Evolutionary conservation across 2,888 invertebrate genomes (phyloP).

Genomic region (Atethmia centrago): DNA sequence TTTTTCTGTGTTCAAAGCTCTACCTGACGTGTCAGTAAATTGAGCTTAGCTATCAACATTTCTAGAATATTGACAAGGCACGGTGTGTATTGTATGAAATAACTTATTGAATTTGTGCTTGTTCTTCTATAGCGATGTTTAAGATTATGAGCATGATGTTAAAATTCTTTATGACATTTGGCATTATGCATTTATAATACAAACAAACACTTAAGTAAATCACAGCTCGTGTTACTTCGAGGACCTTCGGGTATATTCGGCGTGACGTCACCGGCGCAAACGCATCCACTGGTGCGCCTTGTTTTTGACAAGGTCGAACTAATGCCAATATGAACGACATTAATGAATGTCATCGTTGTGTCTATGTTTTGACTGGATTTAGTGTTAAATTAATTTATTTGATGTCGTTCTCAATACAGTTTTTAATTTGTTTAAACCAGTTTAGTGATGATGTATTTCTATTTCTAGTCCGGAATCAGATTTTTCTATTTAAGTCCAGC

Average conservation of each 20-base stretch:
- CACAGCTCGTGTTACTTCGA: constrained; percentile 23
- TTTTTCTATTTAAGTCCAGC: background rate
- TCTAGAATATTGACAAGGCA: background rate
- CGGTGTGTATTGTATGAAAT: background rate
- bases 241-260: constrained; percentile 47
- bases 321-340: constrained; percentile 47
- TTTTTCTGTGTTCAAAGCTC: background rate
- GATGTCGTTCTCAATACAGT: background rate
- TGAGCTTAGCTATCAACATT: background rate
- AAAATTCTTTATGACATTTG: constrained; percentile 7
- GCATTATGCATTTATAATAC: constrained; percentile 4
- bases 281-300: constrained; percentile 60
- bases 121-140: background rate
- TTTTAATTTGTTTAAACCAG: constrained; percentile 11
- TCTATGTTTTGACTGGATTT: constrained; percentile 41
- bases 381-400: constrained; percentile 34
- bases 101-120: background rate
- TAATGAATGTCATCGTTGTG: constrained; percentile 34
- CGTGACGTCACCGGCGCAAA: constrained; percentile 53
- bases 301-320: constrained; percentile 52
- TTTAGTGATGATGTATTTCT: background rate
- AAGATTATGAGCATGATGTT: background rate
- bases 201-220: constrained; percentile 32
- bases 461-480: background rate
- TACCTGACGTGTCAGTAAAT: background rate